Evolutionary conservation across 2,888 invertebrate genomes (phyloP).

Genomic region (Drosophila nr. perissopoda): DNA sequence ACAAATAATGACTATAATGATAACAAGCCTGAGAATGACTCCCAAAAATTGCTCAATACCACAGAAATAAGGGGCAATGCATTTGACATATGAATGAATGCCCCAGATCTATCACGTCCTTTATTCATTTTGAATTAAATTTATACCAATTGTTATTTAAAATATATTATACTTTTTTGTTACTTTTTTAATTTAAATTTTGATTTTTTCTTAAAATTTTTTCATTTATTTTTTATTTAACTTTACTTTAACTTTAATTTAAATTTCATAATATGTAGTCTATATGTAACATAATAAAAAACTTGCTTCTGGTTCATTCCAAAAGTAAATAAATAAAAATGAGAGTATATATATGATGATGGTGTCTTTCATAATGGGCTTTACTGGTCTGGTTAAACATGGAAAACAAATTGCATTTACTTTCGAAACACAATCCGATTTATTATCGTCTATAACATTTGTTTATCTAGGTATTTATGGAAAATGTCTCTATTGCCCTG

Average conservation of each 20-base stretch:
- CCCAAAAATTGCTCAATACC: background rate
- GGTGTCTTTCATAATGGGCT: background rate
- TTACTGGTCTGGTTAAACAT: background rate
- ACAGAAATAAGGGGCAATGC: no score
- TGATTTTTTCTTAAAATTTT: no score
- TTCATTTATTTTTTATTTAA: background rate
- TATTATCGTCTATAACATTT: constrained; percentile 4
- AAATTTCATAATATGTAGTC: no score
- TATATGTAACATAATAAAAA: no score
- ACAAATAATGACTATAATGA: background rate
- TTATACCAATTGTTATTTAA: background rate
- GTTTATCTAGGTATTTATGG: background rate
- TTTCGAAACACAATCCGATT: background rate
- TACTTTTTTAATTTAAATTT: background rate
- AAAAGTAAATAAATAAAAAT: background rate
- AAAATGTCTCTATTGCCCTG: background rate
- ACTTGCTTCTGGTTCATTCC: background rate
- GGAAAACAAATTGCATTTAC: constrained; percentile 8
- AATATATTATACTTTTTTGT: background rate
- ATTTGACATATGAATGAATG: background rate
- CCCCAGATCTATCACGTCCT: background rate
- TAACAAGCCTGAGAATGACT: background rate
- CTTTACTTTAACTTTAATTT: no score
- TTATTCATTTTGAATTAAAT: background rate
- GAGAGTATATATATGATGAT: background rate